Evolutionary conservation across 2,888 invertebrate genomes (phyloP).

Genomic region (Thysanoteuthis rhombus): DNA sequence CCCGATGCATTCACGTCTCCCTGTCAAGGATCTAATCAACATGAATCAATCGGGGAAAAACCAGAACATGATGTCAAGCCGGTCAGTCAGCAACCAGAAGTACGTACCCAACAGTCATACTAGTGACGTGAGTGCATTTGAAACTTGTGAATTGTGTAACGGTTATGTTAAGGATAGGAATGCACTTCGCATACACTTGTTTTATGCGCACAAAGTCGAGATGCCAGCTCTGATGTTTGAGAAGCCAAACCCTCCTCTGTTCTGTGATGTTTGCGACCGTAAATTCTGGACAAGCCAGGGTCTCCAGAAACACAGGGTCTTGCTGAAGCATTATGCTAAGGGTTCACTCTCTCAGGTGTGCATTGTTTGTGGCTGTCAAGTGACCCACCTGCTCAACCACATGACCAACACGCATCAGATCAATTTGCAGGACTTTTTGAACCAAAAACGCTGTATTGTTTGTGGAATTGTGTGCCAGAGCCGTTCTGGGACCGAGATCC

Average conservation of each 20-base stretch:
- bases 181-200: conserved; percentile 93
- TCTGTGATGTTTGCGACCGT: conserved; percentile 95
- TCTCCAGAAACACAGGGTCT: conserved; percentile 90
- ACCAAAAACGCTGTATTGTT: conserved; percentile 55
- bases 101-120: background rate
- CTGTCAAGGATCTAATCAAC: conserved; percentile 14
- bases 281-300: conserved; percentile 98
- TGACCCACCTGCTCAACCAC: conserved; percentile 84
- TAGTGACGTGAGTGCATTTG: conserved; percentile 50
- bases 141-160: conserved; percentile 90
- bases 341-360: conserved; percentile 40
- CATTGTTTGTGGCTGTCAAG: conserved; percentile 45
- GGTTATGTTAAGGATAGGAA: conserved; percentile 95
- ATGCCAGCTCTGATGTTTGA: conserved; percentile 59
- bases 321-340: conserved; percentile 42
- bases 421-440: conserved; percentile 76
- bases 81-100: background rate
- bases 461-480: conserved; percentile 54
- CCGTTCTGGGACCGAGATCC: conserved; percentile 49
- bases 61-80: background rate
- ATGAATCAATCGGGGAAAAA: background rate
- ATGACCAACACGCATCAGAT: conserved; percentile 91
- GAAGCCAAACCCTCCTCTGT: conserved; percentile 80
- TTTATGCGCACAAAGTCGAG: conserved; percentile 88
- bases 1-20: background rate